phyloP scores from a whole-genome alignment of 2,888 invertebrate species.

The Scrobipalpa atriplicella region DNA sequence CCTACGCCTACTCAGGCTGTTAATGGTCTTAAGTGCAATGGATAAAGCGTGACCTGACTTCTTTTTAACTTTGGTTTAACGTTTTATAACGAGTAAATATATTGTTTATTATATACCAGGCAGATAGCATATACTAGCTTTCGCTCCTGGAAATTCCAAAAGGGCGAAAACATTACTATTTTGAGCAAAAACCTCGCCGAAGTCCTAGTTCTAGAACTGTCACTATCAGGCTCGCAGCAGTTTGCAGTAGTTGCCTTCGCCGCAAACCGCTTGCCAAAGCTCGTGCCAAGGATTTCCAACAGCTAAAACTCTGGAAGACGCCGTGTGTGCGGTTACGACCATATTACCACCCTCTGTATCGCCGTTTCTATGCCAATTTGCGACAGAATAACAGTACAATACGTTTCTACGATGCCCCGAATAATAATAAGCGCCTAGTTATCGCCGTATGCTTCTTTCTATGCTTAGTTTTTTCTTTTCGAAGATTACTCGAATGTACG shows the following conservation, averaged over 20 bases:
- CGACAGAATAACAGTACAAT: slow-evolving; percentile 29
- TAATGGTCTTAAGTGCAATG: too few species aligned
- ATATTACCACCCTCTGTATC: slow-evolving; percentile 22
- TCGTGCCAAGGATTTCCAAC: slow-evolving; percentile 18
- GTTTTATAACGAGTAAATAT: too few species aligned
- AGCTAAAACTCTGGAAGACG: slow-evolving; percentile 22
- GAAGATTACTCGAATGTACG: neutral
- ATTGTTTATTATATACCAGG: too few species aligned
- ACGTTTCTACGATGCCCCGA: slow-evolving; percentile 28
- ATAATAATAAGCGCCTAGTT: slow-evolving; percentile 24
- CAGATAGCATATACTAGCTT: too few species aligned
- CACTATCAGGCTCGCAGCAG: slow-evolving; percentile 9
- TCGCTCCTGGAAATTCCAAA: too few species aligned
- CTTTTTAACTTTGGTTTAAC: too few species aligned
- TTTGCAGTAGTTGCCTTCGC: slow-evolving; percentile 7
- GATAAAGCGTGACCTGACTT: too few species aligned
- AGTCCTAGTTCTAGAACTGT: slow-evolving; percentile 15
- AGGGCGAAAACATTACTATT: neutral
- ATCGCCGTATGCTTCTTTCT: slow-evolving; percentile 5
- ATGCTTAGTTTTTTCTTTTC: neutral
- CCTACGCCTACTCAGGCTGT: too few species aligned
- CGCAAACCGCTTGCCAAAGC: slow-evolving; percentile 23
- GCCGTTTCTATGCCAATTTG: slow-evolving; percentile 26
- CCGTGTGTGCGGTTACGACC: slow-evolving; percentile 25
- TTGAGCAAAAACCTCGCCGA: neutral